These are phyloP conservation scores for Eurosta solidaginis DNA, from an alignment of 1,140 invertebrate species.

Conservation along the genomic window DNA sequence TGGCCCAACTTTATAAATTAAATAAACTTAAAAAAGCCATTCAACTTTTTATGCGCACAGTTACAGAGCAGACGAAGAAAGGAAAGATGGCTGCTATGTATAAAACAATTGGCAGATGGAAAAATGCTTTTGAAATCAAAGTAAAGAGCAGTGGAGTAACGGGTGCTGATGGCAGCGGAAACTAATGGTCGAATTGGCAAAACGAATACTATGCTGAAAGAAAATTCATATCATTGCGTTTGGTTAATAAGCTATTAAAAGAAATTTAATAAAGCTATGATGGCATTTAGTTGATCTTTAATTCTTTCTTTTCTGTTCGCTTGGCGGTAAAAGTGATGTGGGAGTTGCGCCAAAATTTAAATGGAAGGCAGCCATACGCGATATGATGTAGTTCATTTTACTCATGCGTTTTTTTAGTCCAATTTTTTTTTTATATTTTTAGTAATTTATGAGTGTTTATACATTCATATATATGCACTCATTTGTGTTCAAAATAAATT, in stretches of 20 bases:
- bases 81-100: neutral
- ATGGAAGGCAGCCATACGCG: slow-evolving; percentile 1
- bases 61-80: neutral
- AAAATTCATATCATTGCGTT: neutral
- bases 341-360: neutral
- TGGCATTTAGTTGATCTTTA: neutral
- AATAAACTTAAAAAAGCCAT: neutral
- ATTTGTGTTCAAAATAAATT: neutral
- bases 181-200: neutral
- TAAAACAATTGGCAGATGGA: neutral
- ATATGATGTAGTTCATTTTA: neutral
- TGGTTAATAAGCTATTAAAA: too few species aligned
- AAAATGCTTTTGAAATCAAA: slow-evolving; percentile 1
- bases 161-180: too few species aligned
- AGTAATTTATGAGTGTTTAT: neutral
- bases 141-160: neutral
- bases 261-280: too few species aligned
- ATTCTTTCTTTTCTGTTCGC: neutral
- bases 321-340: neutral
- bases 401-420: neutral
- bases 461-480: neutral
- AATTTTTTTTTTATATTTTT: neutral
- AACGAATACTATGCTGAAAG: neutral
- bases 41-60: neutral
- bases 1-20: slow-evolving; percentile 1